Base-by-base conservation (phyloP, 2,888 invertebrate genomes). In the Mythimna pallens region DNA sequence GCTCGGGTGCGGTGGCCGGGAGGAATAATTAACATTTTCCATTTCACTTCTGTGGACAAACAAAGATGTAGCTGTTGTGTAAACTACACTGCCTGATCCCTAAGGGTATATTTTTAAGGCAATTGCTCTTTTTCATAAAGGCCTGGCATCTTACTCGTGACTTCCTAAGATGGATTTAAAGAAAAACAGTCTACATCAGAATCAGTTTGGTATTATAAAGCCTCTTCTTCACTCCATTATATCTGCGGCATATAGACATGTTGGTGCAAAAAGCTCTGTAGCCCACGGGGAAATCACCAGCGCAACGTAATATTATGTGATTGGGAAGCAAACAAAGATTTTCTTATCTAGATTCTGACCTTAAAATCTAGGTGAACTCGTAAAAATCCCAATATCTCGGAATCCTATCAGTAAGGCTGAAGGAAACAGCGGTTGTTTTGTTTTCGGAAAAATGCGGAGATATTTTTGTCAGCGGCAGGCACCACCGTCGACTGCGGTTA, bases 401-500 rank as follows among this genome's bases (percentile, higher is more conserved):
- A 58, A 73, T 67, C 62, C 72, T 75, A 81, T 81, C 72, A 86
- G 74, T 75, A 63, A 55, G 71, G 61, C 43, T n/a, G 59, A 34
- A 63, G 47, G 30, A 57, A 76, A 76, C 43, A 66, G 25, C 65
- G 61, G 75, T 52, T 77, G 68, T 84, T 85, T 73, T 72, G 70
- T 78, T 81, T 72, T 64, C 30, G 63, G 71, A 70, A 73, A 76
- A 72, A 62, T 71, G 66, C 30, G 67, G 61, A 62, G 34, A 73
- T 63, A 81, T 86, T 85, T 86, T 80, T 80, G 85, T 85, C 76
- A 80, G 55, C 58, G 70, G 57, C 81, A 86, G 82, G 65, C 73
- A 47, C 34, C 54, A 34, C 55, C 70, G 40, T 73, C 52, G 54
- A 63, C 86, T 78, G 70, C 74, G 61, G 20, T 20, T 57, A 76